Conservation (phyloP, 2,797 vertebrate species). For the Columba guinea region DNA sequence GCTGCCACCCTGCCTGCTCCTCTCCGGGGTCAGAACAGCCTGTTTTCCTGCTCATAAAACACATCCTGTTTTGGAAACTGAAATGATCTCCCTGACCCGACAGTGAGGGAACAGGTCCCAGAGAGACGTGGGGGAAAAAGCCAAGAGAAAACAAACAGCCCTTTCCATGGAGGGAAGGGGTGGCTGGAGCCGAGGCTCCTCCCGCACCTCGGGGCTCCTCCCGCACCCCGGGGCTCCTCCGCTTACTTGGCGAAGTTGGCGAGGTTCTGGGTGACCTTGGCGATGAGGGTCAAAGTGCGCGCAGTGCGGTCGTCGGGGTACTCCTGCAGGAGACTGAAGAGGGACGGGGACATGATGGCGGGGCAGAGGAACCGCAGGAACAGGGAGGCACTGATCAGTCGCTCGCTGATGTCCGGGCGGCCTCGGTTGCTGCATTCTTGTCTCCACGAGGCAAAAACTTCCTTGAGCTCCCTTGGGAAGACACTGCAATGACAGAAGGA, state of each 20-base stretch:
- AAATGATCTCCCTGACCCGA: neutral
- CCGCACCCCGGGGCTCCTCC: accelerated
- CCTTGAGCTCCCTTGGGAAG: constrained; percentile 95
- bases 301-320: constrained; percentile 97
- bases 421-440: constrained; percentile 95
- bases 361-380: constrained; percentile 98
- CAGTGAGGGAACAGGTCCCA: neutral
- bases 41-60: neutral
- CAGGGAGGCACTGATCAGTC: constrained; percentile 95
- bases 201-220: neutral
- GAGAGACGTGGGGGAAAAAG: neutral
- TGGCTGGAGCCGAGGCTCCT: neutral
- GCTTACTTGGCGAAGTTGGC: constrained; percentile 98
- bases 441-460: constrained; percentile 97
- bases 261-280: constrained; percentile 98
- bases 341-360: constrained; percentile 97
- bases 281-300: constrained; percentile 95
- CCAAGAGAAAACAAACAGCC: neutral
- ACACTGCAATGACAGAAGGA: constrained; percentile 78
- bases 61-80: constrained; percentile 51
- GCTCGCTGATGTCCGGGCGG: constrained; percentile 96
- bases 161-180: neutral
- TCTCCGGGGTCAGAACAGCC: neutral
- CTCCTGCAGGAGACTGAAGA: constrained; percentile 96
- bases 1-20: accelerated